These are phyloP conservation scores for Cacoxenus indagator DNA, from an alignment of 2,888 invertebrate genomes.

Conservation along the genomic window DNA sequence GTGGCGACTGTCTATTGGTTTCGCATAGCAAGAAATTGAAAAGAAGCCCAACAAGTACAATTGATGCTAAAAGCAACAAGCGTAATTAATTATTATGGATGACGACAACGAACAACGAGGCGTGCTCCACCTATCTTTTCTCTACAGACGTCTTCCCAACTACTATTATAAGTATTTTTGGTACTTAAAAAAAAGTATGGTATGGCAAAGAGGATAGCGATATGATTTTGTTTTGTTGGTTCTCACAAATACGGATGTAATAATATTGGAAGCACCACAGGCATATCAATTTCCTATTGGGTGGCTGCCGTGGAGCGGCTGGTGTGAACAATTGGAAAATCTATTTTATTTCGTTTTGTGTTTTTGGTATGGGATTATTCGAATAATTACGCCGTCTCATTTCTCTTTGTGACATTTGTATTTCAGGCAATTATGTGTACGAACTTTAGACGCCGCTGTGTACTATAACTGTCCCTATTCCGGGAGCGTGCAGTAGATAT, in stretches of 20 bases:
- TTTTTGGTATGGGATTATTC: not conserved
- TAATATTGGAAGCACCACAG: conserved; percentile 17
- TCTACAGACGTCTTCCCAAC: too few species aligned
- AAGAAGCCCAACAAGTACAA: conserved; percentile 52
- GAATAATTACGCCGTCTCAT: conserved; percentile 40
- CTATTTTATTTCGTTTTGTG: conserved; percentile 40
- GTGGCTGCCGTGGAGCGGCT: not conserved
- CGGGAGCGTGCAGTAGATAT: not conserved
- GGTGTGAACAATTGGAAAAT: conserved; percentile 51
- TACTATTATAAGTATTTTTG: not conserved
- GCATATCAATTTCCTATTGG: conserved; percentile 13
- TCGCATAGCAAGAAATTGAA: conserved; percentile 44
- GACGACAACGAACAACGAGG: conserved; percentile 23
- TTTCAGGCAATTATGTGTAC: conserved; percentile 62
- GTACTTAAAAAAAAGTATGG: not conserved
- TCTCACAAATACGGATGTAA: conserved; percentile 8
- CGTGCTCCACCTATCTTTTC: not conserved
- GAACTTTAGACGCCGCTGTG: conserved; percentile 35
- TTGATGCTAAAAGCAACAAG: conserved; percentile 18
- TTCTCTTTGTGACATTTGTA: conserved; percentile 52
- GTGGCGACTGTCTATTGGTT: not conserved
- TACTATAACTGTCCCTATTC: not conserved
- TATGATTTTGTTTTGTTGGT: not conserved
- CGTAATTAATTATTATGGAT: conserved; percentile 54
- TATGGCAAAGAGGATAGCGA: not conserved